phyloP scores from a whole-genome alignment of 2,797 vertebrate species.

The Clarias pachynema region DNA sequence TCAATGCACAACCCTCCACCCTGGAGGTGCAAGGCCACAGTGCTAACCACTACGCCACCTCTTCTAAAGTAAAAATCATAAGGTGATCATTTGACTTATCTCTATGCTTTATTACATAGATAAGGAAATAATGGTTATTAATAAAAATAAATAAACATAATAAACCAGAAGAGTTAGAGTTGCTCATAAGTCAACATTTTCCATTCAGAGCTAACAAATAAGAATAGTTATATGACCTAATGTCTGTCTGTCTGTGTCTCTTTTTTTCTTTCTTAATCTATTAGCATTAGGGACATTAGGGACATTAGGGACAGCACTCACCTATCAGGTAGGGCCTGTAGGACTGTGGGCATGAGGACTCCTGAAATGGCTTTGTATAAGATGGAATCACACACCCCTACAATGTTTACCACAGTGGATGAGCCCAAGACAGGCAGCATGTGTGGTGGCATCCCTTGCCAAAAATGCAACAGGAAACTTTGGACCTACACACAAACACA shows the following conservation, averaged over 20 bases:
- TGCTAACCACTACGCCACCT: background rate
- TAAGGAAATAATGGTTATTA: background rate
- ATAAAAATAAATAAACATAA: background rate
- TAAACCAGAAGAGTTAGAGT: background rate
- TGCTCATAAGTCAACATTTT: background rate
- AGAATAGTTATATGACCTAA: background rate
- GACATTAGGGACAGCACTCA: slow-evolving; percentile 52
- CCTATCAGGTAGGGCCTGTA: slow-evolving; percentile 98
- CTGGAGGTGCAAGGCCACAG: no score
- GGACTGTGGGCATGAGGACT: slow-evolving; percentile 96
- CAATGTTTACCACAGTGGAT: slow-evolving; percentile 94
- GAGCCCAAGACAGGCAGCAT: slow-evolving; percentile 97
- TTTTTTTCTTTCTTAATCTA: background rate
- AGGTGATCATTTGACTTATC: background rate
- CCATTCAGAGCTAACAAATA: background rate
- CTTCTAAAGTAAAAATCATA: background rate
- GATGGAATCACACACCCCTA: slow-evolving; percentile 98
- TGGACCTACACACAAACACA: slow-evolving; percentile 82
- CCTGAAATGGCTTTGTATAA: slow-evolving; percentile 99
- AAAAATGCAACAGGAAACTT: slow-evolving; percentile 99
- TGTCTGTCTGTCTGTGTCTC: no score
- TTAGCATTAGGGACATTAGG: no score
- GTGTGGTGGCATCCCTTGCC: slow-evolving; percentile 99
- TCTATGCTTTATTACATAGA: background rate
- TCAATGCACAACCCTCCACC: no score